A percentile compares a stretch with the other conserved stretches of the same genome.
These are phyloP conservation scores for Chloroceryle aenea DNA, from an alignment of 2,113 vertebrate genomes.

Conservation along the genomic window DNA sequence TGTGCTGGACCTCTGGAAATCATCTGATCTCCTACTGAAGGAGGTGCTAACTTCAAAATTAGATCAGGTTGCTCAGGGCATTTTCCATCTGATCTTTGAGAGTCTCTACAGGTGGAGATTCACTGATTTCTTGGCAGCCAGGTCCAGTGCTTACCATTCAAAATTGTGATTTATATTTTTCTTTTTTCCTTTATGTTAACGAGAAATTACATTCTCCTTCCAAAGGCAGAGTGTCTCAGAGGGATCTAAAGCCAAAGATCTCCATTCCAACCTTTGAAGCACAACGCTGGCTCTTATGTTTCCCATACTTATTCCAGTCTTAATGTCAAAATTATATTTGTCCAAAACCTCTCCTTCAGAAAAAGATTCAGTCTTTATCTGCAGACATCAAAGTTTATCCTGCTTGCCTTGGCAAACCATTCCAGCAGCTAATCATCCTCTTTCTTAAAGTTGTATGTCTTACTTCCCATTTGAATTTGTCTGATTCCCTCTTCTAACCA, in stretches of 20 bases:
- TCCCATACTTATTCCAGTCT: background rate
- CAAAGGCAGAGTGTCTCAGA: background rate
- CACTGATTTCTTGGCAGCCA: background rate
- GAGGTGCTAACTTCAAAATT: background rate
- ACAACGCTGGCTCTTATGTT: background rate
- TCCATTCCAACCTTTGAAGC: background rate
- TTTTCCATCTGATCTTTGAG: background rate
- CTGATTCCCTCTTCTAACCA: background rate
- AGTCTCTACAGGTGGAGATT: background rate
- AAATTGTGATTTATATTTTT: background rate
- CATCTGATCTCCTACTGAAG: background rate
- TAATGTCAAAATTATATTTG: background rate
- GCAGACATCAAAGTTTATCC: background rate
- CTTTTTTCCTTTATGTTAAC: background rate
- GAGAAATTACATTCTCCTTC: background rate
- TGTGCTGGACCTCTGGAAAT: background rate
- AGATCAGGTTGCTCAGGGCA: background rate
- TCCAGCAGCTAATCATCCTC: background rate
- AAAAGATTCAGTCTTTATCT: background rate
- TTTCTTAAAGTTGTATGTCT: background rate
- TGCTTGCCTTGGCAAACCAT: background rate
- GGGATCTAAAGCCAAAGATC: background rate
- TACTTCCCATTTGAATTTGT: background rate
- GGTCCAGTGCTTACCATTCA: background rate
- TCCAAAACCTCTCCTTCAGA: background rate